Conservation (phyloP, 2,113 vertebrate genomes). For the Nasalis larvatus region DNA sequence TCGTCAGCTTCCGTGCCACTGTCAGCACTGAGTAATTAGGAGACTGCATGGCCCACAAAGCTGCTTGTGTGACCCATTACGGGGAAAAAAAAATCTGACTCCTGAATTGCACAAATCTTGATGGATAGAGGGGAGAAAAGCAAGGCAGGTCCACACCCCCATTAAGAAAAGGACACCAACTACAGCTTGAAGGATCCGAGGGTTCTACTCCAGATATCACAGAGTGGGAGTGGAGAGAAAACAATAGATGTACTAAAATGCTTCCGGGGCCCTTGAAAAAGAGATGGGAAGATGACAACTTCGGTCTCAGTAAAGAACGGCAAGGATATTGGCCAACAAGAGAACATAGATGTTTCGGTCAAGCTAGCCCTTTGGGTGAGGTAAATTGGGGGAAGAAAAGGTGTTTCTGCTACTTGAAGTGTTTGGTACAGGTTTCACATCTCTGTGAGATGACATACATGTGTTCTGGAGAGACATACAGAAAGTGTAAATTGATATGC, state of each 20-base stretch:
- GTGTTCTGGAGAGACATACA: neutral
- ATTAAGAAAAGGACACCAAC: neutral
- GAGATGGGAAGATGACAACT: neutral
- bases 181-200: neutral
- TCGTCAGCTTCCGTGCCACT: accelerated
- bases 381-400: neutral
- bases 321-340: neutral
- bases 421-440: neutral
- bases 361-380: neutral
- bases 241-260: neutral
- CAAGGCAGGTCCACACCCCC: neutral
- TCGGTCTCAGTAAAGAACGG: neutral
- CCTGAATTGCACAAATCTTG: neutral
- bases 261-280: neutral
- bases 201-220: neutral
- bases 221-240: neutral
- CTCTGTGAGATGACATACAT: neutral
- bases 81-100: accelerated
- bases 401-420: neutral
- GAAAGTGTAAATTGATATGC: neutral
- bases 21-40: neutral
- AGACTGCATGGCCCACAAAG: neutral
- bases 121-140: neutral
- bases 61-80: neutral
- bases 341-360: neutral